Percentiles rank a stretch among this genome's conserved stretches.
phyloP scores from a whole-genome alignment of 2,888 invertebrate genomes.

The Lasius platythorax region DNA sequence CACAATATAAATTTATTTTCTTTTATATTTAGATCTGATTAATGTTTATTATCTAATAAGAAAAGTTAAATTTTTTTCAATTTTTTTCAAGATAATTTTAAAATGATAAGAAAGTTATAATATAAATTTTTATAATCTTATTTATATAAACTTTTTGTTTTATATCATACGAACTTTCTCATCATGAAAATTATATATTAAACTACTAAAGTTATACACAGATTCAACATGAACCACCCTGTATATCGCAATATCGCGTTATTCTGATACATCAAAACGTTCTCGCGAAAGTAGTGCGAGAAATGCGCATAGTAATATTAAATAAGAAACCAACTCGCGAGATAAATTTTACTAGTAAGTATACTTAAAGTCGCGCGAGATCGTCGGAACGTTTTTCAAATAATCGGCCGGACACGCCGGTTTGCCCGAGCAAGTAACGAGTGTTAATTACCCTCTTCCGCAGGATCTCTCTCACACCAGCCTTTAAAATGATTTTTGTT shows the following conservation, averaged over 20 bases:
- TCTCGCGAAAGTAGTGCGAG: conserved; percentile 11
- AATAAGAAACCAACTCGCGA: conserved; percentile 7
- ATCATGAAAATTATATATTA: background rate
- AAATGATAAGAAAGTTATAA: background rate
- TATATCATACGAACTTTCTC: background rate
- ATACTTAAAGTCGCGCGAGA: conserved; percentile 3
- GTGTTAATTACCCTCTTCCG: conserved; percentile 66
- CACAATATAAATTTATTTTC: background rate
- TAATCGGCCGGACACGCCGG: conserved; percentile 21
- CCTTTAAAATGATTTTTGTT: conserved; percentile 43
- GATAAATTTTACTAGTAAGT: conserved; percentile 27
- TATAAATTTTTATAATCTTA: background rate
- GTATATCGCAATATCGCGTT: background rate
- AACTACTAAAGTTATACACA: background rate
- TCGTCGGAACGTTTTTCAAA: conserved; percentile 36
- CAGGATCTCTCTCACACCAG: background rate
- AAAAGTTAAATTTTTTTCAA: too few species aligned
- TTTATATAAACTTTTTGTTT: background rate
- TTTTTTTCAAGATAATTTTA: background rate
- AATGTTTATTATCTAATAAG: background rate
- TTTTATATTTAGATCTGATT: too few species aligned
- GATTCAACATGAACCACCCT: background rate
- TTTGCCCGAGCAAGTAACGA: conserved; percentile 51
- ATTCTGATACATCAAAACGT: background rate
- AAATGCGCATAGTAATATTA: conserved; percentile 8